Evolutionary conservation across 2,888 invertebrate genomes (phyloP), one percentile per base, ranked within the genome.

Genomic region (Nomada flava): DNA sequence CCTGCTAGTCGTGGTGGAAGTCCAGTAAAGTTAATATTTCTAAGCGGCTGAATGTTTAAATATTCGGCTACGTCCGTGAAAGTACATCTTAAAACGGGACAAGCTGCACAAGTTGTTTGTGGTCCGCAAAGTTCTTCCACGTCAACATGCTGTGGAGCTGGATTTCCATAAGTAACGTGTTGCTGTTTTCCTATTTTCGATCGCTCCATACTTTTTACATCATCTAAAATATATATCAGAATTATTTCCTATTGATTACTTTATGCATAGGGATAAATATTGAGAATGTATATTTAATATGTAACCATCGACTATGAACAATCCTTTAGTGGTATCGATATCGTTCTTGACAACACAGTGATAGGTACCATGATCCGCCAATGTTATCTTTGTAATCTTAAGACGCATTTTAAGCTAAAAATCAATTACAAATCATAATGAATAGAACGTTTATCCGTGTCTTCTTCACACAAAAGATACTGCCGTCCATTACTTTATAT

Each of bases 261-360:
- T 18, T 0, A 44, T 47, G 44, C 42, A 26, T 55, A 36, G 7
- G 5, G 36, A 47, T 26, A 50, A 53, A 4, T 15, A n/a, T 36
- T 62, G 15, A 26, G 42, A 60, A 47, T 60, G 4, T 13, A 52
- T 23, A 55, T 44, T 44, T 65, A 79, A 23, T 64, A 20, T 64
- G 53, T 55, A 79, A 93, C 97, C 96, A 91, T 96, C 95, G 53
- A 97, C 93, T 77, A 95, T 95, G 83, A 97, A 95, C 71, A 95
- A 95, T 20, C 98, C 98, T 91, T 96, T 96, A 0, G 97, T 97
- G 62, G 96, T 96, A 85, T 97, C 97, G 36, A 97, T 94, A 86
- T 97, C 97, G 91, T 98, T 98, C 92, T 97, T 98, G 76, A 96
- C 97, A 72, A 97, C 96, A 91, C 98, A 98, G 91, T 97, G 96